Conservation (phyloP, 2,113 vertebrate species). For the Malurus melanocephalus region DNA sequence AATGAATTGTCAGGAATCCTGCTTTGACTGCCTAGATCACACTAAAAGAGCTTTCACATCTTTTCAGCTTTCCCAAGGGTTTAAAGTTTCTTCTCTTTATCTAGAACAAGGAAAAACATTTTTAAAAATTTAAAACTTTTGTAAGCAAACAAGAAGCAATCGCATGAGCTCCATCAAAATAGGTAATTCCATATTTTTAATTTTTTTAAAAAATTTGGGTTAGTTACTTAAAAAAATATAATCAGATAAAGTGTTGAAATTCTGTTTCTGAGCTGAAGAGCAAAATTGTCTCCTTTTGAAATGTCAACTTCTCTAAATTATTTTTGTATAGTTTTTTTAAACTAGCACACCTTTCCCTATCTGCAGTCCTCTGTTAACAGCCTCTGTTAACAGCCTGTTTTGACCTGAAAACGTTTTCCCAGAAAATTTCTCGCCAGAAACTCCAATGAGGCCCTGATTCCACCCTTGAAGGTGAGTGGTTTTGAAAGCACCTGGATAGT, state of each 20-base stretch:
- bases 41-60: background rate
- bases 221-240: background rate
- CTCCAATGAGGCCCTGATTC: background rate
- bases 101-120: background rate
- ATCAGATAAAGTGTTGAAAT: background rate
- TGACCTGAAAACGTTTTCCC: background rate
- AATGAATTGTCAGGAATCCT: background rate
- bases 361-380: background rate
- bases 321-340: background rate
- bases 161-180: background rate
- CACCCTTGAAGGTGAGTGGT: background rate
- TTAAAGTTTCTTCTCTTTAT: background rate
- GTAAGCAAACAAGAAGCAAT: background rate
- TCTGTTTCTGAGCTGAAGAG: background rate
- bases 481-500: background rate
- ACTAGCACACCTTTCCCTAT: background rate
- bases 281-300: background rate
- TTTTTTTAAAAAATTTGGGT: background rate
- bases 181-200: background rate
- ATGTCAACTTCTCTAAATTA: background rate
- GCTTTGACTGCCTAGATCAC: rapidly evolving
- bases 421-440: background rate
- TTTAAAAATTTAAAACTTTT: background rate
- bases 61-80: background rate
- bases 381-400: background rate